Percentiles rank a stretch among this genome's conserved stretches.
Evolutionary conservation across 2,888 invertebrate species (phyloP).

Genomic region (Caenorhabditis sp.): DNA sequence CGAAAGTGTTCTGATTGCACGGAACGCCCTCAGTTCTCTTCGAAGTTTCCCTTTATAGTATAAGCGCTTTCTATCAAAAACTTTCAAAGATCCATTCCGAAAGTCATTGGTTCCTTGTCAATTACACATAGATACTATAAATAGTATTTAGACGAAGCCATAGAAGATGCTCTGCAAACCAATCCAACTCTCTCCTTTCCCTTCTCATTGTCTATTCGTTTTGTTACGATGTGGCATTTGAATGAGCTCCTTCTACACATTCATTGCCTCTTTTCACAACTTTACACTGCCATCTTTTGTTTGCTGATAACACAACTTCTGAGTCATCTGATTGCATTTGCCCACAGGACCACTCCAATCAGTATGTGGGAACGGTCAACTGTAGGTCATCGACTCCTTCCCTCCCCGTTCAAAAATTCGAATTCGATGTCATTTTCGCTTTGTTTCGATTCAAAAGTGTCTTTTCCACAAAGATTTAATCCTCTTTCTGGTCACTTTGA

Average conservation of each 20-base stretch:
- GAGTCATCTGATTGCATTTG: not conserved
- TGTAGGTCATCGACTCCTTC: not conserved
- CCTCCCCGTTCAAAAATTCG: not conserved
- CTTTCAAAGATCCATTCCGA: not conserved
- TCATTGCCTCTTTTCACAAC: not conserved
- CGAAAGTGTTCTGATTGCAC: too few relatives aligned
- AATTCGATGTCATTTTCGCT: not conserved
- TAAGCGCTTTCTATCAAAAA: too few relatives aligned
- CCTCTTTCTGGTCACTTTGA: constrained; percentile 39
- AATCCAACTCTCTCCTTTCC: not conserved
- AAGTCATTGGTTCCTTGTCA: too few relatives aligned
- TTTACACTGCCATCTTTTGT: not conserved
- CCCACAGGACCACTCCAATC: not conserved
- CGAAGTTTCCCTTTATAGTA: too few relatives aligned
- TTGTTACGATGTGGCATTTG: constrained; percentile 5
- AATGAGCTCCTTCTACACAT: not conserved
- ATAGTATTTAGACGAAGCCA: too few relatives aligned
- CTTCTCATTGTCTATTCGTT: not conserved
- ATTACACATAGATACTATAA: too few relatives aligned
- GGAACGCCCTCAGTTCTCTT: too few relatives aligned
- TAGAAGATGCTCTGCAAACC: not conserved
- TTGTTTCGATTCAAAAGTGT: too few relatives aligned
- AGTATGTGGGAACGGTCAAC: not conserved
- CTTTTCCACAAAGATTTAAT: too few relatives aligned
- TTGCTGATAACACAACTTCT: not conserved